Conservation (phyloP, 2,888 invertebrate species). For the Hirtodrosophila confusa region DNA sequence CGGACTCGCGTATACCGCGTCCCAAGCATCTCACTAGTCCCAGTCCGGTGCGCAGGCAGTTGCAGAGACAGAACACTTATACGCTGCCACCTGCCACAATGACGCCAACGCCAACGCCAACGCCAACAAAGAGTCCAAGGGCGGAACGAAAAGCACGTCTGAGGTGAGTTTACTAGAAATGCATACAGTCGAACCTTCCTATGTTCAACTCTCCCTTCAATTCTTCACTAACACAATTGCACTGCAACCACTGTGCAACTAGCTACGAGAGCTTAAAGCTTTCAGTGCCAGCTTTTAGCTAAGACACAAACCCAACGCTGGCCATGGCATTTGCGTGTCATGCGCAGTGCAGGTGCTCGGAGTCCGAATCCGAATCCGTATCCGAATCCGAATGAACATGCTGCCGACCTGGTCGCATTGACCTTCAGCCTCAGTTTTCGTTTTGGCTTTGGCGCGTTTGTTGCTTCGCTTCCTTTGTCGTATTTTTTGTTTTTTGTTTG, state of each 20-base stretch:
- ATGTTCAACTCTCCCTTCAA: no score
- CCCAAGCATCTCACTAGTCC: constrained; percentile 83
- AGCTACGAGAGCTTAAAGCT: constrained; percentile 8
- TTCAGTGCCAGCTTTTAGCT: constrained; percentile 20
- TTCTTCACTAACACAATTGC: background rate
- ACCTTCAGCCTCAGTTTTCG: constrained; percentile 72
- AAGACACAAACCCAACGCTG: constrained; percentile 18
- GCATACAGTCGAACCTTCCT: no score
- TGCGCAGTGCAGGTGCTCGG: constrained; percentile 44
- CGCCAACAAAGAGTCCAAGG: constrained; percentile 73
- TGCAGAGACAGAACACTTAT: constrained; percentile 83
- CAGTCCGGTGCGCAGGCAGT: constrained; percentile 79
- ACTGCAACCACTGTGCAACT: constrained; percentile 38
- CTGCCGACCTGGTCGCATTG: constrained; percentile 44
- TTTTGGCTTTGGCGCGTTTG: constrained; percentile 63
- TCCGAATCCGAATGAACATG: constrained; percentile 17
- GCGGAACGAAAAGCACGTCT: constrained; percentile 68
- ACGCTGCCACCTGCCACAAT: constrained; percentile 68
- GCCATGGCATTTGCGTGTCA: constrained; percentile 25
- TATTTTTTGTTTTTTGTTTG: constrained; percentile 62
- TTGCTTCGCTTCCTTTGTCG: constrained; percentile 53
- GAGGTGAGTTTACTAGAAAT: constrained; percentile 67
- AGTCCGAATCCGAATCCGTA: constrained; percentile 10
- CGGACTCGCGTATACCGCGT: constrained; percentile 82
- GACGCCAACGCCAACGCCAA: constrained; percentile 44